Conservation (phyloP, 2,113 vertebrate genomes). For the Albula glossodonta region DNA sequence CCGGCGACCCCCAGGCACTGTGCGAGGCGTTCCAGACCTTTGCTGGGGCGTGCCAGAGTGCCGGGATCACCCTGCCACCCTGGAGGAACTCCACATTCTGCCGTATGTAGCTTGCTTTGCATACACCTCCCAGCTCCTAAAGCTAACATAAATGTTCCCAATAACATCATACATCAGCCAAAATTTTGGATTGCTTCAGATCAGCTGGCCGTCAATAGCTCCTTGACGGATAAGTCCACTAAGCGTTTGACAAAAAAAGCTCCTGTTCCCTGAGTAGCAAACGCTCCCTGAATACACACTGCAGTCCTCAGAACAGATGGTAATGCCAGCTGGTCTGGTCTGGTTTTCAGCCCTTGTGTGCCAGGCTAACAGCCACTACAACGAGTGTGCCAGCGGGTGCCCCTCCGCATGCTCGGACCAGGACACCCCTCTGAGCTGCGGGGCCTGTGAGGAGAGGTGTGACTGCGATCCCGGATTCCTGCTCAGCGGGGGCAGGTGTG, state of each 20-base stretch:
- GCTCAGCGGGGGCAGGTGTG: conserved; percentile 66
- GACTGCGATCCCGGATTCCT: conserved; percentile 68
- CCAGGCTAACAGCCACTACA: conserved; percentile 67
- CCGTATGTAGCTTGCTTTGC: conserved; percentile 62
- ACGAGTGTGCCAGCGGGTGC: conserved; percentile 65
- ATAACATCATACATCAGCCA: not conserved
- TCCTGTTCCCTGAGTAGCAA: not conserved
- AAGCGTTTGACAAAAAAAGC: not conserved
- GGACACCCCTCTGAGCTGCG: conserved; percentile 56
- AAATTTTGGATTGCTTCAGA: not conserved
- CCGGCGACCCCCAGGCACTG: conserved; percentile 57
- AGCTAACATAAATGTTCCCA: too few relatives aligned
- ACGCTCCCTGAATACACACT: not conserved
- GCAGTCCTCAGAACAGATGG: not conserved
- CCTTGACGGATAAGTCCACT: not conserved
- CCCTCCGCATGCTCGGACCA: conserved; percentile 60
- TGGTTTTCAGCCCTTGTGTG: conserved; percentile 58
- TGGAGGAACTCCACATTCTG: conserved; percentile 79
- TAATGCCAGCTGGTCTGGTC: not conserved
- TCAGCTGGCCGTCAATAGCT: not conserved
- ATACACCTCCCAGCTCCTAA: too few relatives aligned
- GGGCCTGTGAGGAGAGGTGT: conserved; percentile 67
- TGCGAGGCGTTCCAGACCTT: conserved; percentile 68
- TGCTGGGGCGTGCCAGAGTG: conserved; percentile 65
- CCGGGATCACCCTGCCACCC: conserved; percentile 58